Conservation (phyloP, 2,888 invertebrate genomes). For the Amiota communis region DNA sequence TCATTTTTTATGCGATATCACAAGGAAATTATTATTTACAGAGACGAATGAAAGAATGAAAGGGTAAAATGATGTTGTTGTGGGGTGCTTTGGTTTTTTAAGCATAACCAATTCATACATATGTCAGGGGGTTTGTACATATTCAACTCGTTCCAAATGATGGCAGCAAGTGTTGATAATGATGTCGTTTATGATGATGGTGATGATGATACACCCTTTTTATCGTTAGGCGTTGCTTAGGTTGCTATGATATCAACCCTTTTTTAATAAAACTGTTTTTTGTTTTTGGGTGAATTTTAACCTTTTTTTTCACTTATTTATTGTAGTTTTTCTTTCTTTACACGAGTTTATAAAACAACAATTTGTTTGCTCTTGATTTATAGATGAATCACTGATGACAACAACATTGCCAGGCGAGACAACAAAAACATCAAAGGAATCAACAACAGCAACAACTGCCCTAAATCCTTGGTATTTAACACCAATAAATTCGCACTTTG, state of each 20-base stretch:
- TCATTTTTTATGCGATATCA: conserved; percentile 8
- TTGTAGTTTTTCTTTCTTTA: conserved; percentile 49
- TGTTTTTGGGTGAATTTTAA: conserved; percentile 48
- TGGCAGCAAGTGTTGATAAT: conserved; percentile 61
- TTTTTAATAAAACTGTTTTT: conserved; percentile 39
- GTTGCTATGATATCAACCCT: conserved; percentile 19
- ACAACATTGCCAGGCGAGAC: conserved; percentile 45
- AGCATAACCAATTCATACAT: conserved; percentile 13
- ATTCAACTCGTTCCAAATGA: conserved; percentile 30
- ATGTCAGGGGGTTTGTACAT: conserved; percentile 8
- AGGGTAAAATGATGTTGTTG: neutral
- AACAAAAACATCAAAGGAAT: conserved; percentile 14
- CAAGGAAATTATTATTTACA: conserved; percentile 11
- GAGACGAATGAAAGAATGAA: neutral
- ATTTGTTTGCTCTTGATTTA: conserved; percentile 53
- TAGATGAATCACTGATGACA: conserved; percentile 38
- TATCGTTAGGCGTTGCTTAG: conserved; percentile 32
- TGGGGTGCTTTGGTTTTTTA: neutral
- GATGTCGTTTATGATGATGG: conserved; percentile 39
- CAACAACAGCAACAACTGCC: conserved; percentile 22
- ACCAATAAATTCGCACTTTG: conserved; percentile 46
- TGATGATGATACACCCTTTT: conserved; percentile 16
- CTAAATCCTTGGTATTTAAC: conserved; percentile 63
- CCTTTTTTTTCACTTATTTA: conserved; percentile 45
- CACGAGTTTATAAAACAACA: conserved; percentile 59